A percentile compares a stretch with the other conserved stretches of the same genome.
These are phyloP conservation scores for Hormiphora californensis DNA, from an alignment of 37 sponge, comb jelly and placozoan genomes.

Conservation along the genomic window DNA sequence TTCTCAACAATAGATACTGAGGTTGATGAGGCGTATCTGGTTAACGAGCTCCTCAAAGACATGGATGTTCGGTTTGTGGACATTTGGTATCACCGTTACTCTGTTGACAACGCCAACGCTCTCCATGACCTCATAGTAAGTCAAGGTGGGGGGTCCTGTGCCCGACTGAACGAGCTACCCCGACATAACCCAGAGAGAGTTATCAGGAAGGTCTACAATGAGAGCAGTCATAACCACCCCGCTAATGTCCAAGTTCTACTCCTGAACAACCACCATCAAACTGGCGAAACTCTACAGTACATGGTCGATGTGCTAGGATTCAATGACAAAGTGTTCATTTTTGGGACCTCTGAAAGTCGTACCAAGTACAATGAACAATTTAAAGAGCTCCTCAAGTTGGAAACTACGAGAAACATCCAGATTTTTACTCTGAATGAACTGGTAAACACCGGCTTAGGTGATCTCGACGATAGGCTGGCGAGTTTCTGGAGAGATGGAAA, in stretches of 20 bases:
- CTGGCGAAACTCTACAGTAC: not conserved
- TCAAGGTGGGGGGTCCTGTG: conserved; percentile 8
- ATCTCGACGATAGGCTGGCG: too few species aligned
- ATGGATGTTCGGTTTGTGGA: not conserved
- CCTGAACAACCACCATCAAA: not conserved
- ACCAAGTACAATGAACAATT: not conserved
- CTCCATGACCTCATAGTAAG: not conserved
- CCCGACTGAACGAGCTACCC: not conserved
- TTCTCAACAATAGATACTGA: conserved; percentile 24
- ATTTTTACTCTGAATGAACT: not conserved
- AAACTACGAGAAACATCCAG: not conserved
- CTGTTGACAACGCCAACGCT: not conserved
- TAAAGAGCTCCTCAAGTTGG: not conserved
- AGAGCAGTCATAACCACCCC: not conserved
- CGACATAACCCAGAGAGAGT: not conserved
- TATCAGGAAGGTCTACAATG: not conserved
- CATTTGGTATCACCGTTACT: conserved; percentile 31
- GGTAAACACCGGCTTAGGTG: too few species aligned
- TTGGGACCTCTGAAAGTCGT: not conserved
- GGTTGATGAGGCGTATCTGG: not conserved
- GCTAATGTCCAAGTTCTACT: conserved; percentile 12
- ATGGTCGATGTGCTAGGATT: not conserved
- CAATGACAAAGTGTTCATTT: not conserved
- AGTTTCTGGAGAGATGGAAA: too few species aligned
- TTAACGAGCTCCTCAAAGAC: not conserved